Conservation (phyloP, 2,888 invertebrate genomes). For the Leptinotarsa tumamoca region DNA sequence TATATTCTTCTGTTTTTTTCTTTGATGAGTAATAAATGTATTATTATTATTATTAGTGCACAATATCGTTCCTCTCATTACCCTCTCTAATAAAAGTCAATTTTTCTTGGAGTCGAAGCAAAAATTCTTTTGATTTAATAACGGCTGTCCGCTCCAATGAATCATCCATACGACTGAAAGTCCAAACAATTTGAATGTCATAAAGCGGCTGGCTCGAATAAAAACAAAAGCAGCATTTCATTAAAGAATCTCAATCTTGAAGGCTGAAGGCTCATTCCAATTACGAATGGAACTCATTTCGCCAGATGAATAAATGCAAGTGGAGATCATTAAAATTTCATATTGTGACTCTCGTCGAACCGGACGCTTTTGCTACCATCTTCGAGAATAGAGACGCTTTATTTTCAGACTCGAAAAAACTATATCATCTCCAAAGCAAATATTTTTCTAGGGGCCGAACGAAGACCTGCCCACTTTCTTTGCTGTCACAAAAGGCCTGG, state of each 20-base stretch:
- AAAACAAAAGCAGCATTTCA: constrained; percentile 10
- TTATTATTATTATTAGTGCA: too few relatives aligned
- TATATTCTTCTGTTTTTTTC: too few relatives aligned
- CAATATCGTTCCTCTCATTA: background rate
- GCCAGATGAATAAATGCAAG: constrained; percentile 6
- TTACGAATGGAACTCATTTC: constrained; percentile 11
- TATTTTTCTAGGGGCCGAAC: background rate
- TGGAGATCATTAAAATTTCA: constrained; percentile 18
- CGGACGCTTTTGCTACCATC: background rate
- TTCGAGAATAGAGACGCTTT: background rate
- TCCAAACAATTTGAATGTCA: constrained; percentile 8
- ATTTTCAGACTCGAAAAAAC: background rate
- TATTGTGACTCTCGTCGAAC: background rate
- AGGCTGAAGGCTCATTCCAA: constrained; percentile 7
- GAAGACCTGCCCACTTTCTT: background rate
- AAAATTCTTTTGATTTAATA: background rate
- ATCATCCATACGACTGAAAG: background rate
- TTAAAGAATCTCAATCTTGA: background rate
- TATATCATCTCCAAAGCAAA: background rate
- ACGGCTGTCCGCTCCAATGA: background rate
- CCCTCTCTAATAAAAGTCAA: background rate
- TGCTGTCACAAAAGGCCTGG: background rate
- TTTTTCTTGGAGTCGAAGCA: background rate
- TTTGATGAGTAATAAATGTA: too few relatives aligned
- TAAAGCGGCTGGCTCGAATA: background rate